Conservation (phyloP, 2,797 vertebrate species). For the Dryobates pubescens region DNA sequence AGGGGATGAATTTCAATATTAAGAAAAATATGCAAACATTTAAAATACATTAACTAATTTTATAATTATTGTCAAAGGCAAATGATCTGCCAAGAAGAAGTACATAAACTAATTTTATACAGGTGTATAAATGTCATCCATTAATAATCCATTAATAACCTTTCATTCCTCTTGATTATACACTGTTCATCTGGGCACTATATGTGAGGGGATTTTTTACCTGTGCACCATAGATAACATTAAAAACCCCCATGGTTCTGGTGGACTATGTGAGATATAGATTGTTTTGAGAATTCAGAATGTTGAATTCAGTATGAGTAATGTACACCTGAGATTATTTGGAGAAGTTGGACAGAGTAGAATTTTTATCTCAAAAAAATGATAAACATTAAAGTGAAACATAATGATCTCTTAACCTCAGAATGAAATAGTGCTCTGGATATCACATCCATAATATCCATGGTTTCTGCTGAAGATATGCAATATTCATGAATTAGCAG, state of each 20-base stretch:
- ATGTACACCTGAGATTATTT: not conserved
- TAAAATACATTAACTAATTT: not conserved
- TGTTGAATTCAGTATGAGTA: not conserved
- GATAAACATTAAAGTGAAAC: not conserved
- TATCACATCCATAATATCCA: not conserved
- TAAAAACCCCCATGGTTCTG: not conserved
- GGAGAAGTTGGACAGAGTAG: not conserved
- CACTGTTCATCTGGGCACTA: not conserved
- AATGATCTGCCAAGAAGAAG: not conserved
- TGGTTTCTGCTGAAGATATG: not conserved
- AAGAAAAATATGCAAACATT: not conserved
- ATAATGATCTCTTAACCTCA: not conserved
- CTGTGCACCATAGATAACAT: not conserved
- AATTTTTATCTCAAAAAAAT: not conserved
- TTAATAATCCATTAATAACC: no score
- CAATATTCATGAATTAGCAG: not conserved
- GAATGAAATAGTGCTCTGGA: not conserved
- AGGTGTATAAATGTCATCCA: no score
- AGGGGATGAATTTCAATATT: not conserved
- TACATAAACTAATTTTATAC: not conserved
- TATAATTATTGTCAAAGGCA: not conserved
- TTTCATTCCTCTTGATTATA: not conserved
- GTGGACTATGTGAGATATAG: not conserved
- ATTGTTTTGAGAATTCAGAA: not conserved
- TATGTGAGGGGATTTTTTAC: not conserved